These are phyloP conservation scores for Rhynchotus rufescens DNA, from an alignment of 2,797 vertebrate species.

Conservation along the genomic window DNA sequence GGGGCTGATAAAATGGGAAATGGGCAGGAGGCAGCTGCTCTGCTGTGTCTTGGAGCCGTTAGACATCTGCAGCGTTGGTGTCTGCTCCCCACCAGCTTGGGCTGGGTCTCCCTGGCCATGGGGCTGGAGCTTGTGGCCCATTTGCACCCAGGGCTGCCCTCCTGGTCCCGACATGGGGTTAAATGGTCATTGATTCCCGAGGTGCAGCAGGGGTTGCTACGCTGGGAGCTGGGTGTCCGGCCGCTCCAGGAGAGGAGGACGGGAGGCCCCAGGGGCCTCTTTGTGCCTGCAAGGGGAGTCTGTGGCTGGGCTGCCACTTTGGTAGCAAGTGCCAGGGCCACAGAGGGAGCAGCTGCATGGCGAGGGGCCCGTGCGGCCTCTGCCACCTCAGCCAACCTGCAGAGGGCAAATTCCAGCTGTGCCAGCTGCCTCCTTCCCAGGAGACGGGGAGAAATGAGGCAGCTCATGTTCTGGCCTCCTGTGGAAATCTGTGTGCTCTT, in stretches of 20 bases:
- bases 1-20: neutral
- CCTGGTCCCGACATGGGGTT: neutral
- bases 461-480: neutral
- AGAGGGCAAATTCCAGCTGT: fast-evolving
- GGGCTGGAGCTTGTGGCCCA: fast-evolving
- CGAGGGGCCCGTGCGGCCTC: fast-evolving
- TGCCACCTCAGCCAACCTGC: neutral
- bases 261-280: neutral
- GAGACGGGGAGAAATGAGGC: neutral
- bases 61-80: neutral
- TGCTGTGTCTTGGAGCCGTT: neutral
- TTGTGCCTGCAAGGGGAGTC: neutral
- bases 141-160: neutral
- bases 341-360: neutral
- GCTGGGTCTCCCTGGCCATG: neutral
- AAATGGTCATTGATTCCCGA: neutral
- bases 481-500: neutral
- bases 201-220: too few relatives aligned
- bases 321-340: neutral
- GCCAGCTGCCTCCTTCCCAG: neutral
- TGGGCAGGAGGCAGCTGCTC: neutral
- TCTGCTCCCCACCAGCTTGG: neutral
- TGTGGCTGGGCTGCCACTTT: neutral
- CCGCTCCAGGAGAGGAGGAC: too few relatives aligned
- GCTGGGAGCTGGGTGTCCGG: too few relatives aligned